Conservation (phyloP, 2,797 vertebrate species). For the Gymnocypris eckloni region DNA sequence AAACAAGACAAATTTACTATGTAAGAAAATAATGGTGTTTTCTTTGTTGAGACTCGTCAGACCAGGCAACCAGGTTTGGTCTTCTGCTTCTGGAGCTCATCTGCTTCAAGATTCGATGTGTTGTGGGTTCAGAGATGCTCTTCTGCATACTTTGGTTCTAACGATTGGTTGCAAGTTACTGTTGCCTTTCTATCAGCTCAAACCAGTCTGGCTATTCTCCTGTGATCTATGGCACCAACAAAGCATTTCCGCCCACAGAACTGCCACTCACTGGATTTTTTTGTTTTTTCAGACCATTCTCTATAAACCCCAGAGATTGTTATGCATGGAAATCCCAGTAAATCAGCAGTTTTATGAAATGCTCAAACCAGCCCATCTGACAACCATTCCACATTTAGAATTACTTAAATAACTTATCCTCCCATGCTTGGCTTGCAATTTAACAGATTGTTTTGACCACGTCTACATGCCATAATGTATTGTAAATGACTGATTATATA, state of each 20-base stretch:
- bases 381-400: neutral
- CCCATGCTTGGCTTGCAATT: neutral
- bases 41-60: too few species aligned
- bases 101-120: neutral
- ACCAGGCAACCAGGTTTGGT: neutral
- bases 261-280: neutral
- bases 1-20: neutral
- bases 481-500: neutral
- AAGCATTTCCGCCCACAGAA: neutral
- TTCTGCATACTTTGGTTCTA: neutral
- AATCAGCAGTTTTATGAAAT: neutral
- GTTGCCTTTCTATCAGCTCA: neutral
- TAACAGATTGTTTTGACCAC: neutral
- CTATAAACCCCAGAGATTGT: neutral
- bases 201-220: neutral
- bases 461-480: neutral
- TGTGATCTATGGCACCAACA: neutral
- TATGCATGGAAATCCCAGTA: neutral
- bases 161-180: neutral
- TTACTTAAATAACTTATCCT: neutral
- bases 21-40: too few species aligned
- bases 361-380: neutral
- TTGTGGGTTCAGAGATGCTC: neutral
- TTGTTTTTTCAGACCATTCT: neutral
- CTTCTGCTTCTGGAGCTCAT: neutral